These are phyloP conservation scores for Poecilia velifera DNA, from an alignment of 2,797 vertebrate genomes.

Conservation along the genomic window DNA sequence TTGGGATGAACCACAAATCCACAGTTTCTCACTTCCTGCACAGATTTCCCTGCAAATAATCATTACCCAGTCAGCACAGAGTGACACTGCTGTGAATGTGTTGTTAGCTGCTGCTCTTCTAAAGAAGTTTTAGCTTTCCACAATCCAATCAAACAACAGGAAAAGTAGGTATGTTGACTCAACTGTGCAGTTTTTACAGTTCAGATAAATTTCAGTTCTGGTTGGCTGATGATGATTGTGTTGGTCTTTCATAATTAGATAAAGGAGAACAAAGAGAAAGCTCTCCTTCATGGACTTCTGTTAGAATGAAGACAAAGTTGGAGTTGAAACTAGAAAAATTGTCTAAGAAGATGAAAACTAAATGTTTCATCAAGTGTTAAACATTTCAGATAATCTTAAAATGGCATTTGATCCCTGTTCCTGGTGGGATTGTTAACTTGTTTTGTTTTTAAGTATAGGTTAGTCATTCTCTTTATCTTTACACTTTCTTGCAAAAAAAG, in stretches of 20 bases:
- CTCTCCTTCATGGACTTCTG: not conserved
- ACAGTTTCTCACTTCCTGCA: not conserved
- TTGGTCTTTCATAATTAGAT: not conserved
- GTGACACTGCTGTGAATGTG: not conserved
- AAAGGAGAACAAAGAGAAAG: not conserved
- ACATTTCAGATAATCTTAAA: not conserved
- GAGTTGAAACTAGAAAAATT: not conserved
- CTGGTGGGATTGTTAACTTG: not conserved
- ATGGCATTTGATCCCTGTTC: not conserved
- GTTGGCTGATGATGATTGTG: not conserved
- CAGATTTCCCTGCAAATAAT: not conserved
- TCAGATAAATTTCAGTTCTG: not conserved
- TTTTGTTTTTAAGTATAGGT: not conserved
- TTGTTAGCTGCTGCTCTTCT: not conserved
- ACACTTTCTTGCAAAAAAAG: not conserved
- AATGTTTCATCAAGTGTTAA: not conserved
- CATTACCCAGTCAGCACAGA: not conserved
- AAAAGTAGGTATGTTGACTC: not conserved
- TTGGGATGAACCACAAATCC: not conserved
- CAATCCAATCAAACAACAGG: not conserved
- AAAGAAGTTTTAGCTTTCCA: not conserved
- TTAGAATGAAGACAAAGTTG: not conserved
- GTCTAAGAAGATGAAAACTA: not conserved
- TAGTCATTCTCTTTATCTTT: not conserved
- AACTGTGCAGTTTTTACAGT: not conserved